Base-by-base conservation (phyloP, 2,888 invertebrate species). In the Drosophila crucigera region DNA sequence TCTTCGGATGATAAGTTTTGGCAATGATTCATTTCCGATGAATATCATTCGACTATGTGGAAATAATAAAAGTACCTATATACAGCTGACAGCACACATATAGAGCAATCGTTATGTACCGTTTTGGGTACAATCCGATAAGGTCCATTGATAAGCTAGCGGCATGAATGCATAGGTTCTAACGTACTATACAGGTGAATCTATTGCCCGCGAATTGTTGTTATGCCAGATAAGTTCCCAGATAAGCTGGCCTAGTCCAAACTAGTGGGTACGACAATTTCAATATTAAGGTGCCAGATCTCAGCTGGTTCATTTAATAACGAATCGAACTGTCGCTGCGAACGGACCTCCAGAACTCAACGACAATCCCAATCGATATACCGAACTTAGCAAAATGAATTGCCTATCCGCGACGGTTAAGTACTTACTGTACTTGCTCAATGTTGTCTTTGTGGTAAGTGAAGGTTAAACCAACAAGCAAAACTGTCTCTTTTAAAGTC, bases 381-480 rank as follows among this genome's bases (percentile, higher is more conserved):
- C 54, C 55, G 54, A 76, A 56, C 22, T 35, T 47, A 67, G 41
- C 76, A 91, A 84, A 71, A 92, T 92, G 92, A 91, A 92, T 82
- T 92, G 92, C 64, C 37, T 91, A 52, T 90, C 89, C 60, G 72
- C 90, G 49, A 89, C 82, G 69, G 78, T 92, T 33, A 92, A 92
- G 90, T 93, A 92, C 76, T 73, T 93, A 59, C 68, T 92, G 65
- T 92, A 91, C 84, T 66, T 92, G 37, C 88, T 92, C 49, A 92
- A 92, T 83, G 60, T 93, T 59, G 59, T 92, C 55, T 93, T 93
- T 84, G 75, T 93, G 91, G 92, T 92, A 83, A 89, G 92, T 90
- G 58, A 19, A 1, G 2, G 6, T 30, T 63, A 1, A n/a, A 16
- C 3, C 0, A 50, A 33, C 16, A 47, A 14, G 22, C 14, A 47